Base-by-base conservation (phyloP, 2,888 invertebrate genomes). In the Abscondita cerata region DNA sequence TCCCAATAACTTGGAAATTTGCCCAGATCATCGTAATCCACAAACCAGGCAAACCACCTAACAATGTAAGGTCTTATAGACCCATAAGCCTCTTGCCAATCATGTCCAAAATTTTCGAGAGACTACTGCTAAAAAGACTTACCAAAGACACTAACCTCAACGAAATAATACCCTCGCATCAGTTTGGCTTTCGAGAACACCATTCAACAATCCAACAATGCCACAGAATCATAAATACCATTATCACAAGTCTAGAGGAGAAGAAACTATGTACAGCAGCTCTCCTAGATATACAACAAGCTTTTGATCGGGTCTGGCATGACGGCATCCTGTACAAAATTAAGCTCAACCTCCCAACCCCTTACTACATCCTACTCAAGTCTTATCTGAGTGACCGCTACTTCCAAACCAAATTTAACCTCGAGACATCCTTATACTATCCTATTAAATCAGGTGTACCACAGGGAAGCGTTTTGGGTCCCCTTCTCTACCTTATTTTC, bases 201-300 rank as follows among this genome's bases (percentile, higher is more conserved):
- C 57, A 57, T 25, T 52, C 59, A 1, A 59, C 52, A 11, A 25
- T 52, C 12, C 41, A 33, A 44, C 46, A 59, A 44, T 33, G 51
- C 36, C 59, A 52, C 20, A 59, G 52, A 20, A 46, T 52, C 6
- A 9, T 56, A 6, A 56, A 56, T 9, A 50, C 1, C 19, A 56
- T 50, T 12, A 48, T 25, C 13, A 56, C 19, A 38, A 51, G 44
- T 16, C 40, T 57, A 12, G 41, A 57, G 44, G 19, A 57, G 40
- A 57, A 57, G 12, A 34, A 50, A 25, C 19, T 40, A 8, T 50
- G 40, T 25, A 57, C 50, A 38, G 40, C 38, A 4, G 51, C 50
- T 25, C 19, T 51, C 6, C 18, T 57, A 3, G 57, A 57, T 12
- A 18, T 55, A 9, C 46, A 55, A 48, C 55, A 47, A 15, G 55